Conservation (phyloP, 1,140 invertebrate genomes). For the Thrips palmi region DNA sequence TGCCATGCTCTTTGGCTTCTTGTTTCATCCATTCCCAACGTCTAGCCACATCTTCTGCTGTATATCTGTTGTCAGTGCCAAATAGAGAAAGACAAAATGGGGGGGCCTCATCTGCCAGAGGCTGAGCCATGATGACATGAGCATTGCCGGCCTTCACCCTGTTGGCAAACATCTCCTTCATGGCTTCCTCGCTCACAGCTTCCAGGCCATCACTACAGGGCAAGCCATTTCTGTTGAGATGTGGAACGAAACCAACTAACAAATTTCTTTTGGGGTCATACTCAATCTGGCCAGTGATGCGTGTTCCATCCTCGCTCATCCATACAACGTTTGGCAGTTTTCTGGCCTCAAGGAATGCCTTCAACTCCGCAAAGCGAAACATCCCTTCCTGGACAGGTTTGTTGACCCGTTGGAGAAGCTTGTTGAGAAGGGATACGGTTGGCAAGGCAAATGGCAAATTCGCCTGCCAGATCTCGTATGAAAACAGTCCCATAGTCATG, state of each 20-base stretch:
- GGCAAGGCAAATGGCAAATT: too few relatives aligned
- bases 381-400: too few relatives aligned
- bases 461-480: too few relatives aligned
- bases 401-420: too few relatives aligned
- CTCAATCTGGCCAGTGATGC: neutral
- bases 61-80: neutral
- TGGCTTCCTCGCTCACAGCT: neutral
- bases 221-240: neutral
- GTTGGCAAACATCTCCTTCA: neutral
- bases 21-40: neutral
- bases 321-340: too few relatives aligned
- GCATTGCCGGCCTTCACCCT: neutral
- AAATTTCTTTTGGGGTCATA: neutral
- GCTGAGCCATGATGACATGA: neutral
- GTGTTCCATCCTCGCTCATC: neutral
- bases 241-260: neutral
- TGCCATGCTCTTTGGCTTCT: neutral
- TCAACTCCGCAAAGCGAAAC: too few relatives aligned
- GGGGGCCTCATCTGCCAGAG: neutral
- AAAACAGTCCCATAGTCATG: too few relatives aligned
- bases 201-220: neutral
- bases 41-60: neutral
- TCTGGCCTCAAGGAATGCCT: too few relatives aligned
- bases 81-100: neutral
- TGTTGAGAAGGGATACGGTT: too few relatives aligned